These are phyloP conservation scores for Drosophila differens DNA, from an alignment of 2,888 invertebrate species.

Conservation along the genomic window DNA sequence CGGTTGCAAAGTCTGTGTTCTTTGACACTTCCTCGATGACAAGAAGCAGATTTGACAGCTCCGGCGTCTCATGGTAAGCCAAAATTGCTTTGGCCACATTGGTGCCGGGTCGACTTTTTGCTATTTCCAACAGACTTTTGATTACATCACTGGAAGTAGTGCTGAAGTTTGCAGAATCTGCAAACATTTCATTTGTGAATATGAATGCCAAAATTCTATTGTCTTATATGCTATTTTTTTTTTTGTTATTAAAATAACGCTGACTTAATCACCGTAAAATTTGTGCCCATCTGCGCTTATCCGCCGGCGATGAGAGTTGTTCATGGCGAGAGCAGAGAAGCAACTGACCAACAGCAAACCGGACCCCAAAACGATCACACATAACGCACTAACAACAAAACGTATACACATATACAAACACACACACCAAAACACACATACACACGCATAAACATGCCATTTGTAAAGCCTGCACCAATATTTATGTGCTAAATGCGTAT, in stretches of 20 bases:
- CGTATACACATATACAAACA: conserved; percentile 22
- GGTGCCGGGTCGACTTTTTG: conserved; percentile 74
- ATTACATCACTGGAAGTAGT: conserved; percentile 13
- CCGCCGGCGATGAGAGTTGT: conserved; percentile 25
- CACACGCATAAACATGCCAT: not conserved
- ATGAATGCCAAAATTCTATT: not conserved
- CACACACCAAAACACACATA: not conserved
- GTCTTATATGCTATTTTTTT: not conserved
- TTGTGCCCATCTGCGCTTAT: conserved; percentile 10
- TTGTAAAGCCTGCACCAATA: conserved; percentile 3
- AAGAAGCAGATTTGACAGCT: conserved; percentile 68
- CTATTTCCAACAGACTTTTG: conserved; percentile 60
- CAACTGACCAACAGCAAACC: conserved; percentile 31
- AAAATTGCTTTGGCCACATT: conserved; percentile 77
- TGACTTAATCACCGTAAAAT: conserved; percentile 65
- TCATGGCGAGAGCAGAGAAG: conserved; percentile 39
- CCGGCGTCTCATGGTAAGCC: conserved; percentile 65
- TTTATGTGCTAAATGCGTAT: not conserved
- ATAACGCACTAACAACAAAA: conserved; percentile 37
- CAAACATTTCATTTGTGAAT: conserved; percentile 22
- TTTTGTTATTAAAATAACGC: conserved; percentile 56
- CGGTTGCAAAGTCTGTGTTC: conserved; percentile 77
- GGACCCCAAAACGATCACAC: conserved; percentile 13
- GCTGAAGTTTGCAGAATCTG: conserved; percentile 21
- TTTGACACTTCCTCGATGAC: conserved; percentile 82